Evolutionary conservation across 2,113 vertebrate genomes (phyloP).

Genomic region (Diphyllodes magnificus): DNA sequence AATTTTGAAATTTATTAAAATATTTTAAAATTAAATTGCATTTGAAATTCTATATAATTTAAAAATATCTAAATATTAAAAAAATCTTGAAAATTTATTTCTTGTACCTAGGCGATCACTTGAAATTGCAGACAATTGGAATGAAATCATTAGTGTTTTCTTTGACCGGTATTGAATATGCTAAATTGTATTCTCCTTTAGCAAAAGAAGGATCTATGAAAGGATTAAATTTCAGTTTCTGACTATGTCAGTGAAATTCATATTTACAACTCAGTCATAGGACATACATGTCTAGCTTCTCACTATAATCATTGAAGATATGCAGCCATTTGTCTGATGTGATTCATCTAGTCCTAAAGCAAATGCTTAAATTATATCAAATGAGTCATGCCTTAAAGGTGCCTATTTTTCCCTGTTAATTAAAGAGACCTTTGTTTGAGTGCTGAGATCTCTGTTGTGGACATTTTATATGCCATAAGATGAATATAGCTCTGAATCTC

Average conservation of each 20-base stretch:
- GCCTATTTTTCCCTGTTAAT: not conserved
- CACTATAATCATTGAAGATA: not conserved
- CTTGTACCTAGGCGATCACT: not conserved
- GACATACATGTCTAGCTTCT: not conserved
- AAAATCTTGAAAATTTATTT: not conserved
- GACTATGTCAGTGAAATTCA: not conserved
- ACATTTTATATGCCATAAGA: not conserved
- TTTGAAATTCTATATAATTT: not conserved
- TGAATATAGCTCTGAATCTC: not conserved
- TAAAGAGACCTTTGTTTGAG: not conserved
- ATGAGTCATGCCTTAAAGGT: constrained; percentile 7
- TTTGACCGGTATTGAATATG: not conserved
- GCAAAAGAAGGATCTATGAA: not conserved
- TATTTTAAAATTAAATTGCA: not conserved
- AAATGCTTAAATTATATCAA: not conserved
- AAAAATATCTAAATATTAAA: not conserved
- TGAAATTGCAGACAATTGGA: not conserved
- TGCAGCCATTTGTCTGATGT: not conserved
- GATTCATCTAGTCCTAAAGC: not conserved
- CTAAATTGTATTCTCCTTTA: not conserved
- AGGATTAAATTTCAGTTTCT: not conserved
- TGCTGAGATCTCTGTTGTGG: not conserved
- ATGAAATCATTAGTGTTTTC: not conserved
- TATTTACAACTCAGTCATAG: not conserved
- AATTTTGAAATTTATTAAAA: not conserved